Evolutionary conservation across 2,113 vertebrate genomes (phyloP).

Genomic region (Sylvilagus bachmani): DNA sequence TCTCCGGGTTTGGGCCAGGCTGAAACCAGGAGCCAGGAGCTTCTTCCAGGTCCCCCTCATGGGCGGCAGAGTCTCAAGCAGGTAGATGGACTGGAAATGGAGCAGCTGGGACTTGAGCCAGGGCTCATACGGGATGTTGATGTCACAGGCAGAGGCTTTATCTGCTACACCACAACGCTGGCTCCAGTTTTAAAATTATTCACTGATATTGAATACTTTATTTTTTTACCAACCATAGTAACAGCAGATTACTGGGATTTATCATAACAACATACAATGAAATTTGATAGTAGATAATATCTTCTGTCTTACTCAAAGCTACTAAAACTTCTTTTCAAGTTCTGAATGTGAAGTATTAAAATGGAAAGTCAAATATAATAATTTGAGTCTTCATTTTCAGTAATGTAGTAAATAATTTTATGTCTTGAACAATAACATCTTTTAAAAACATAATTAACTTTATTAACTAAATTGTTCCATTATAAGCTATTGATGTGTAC

Average conservation of each 20-base stretch:
- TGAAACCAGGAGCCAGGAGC: too few species aligned
- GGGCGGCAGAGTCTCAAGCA: too few species aligned
- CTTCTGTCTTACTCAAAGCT: neutral
- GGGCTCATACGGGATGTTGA: too few species aligned
- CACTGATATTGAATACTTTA: neutral
- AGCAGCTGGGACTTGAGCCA: too few species aligned
- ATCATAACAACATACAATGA: neutral
- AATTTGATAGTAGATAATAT: neutral
- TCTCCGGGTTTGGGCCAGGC: too few species aligned
- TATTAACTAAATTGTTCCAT: conserved; percentile 40
- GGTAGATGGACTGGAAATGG: too few species aligned
- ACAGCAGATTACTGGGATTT: neutral
- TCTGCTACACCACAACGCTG: too few species aligned
- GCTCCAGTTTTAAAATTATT: conserved; percentile 44
- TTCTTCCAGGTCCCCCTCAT: too few species aligned
- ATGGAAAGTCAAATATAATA: neutral
- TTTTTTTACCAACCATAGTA: neutral
- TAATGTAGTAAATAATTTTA: neutral
- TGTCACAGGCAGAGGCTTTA: too few species aligned
- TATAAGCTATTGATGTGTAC: neutral
- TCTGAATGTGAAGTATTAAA: neutral
- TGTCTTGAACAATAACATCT: conserved; percentile 17
- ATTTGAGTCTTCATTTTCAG: neutral
- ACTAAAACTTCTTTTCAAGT: conserved; percentile 26
- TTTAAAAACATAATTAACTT: conserved; percentile 12